Percentiles rank a stretch among this genome's conserved stretches.
Conservation (phyloP, 35 echinoderm and acorn worm species). For the Lytechinus variegatus region DNA sequence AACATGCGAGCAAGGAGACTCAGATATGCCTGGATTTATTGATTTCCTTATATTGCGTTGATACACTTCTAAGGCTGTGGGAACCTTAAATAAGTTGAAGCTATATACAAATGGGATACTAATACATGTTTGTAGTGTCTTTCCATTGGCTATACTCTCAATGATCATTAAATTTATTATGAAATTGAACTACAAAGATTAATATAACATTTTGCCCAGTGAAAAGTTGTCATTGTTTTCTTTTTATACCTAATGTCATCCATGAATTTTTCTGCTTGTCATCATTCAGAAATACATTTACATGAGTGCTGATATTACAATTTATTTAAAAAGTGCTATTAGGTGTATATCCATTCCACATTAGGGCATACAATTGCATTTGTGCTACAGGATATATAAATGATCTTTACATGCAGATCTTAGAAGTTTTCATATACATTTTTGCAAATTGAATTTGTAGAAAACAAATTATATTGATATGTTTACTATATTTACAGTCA, state of each 20-base stretch:
- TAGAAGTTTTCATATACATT: neutral
- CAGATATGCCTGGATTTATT: constrained; percentile 27
- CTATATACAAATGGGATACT: neutral
- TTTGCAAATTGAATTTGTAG: neutral
- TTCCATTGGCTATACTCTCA: neutral
- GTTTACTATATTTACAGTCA: neutral
- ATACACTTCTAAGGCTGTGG: neutral
- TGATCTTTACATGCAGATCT: neutral
- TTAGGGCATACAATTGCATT: too few relatives aligned
- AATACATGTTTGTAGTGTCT: neutral
- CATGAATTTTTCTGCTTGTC: neutral
- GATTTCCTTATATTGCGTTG: neutral
- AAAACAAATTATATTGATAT: neutral
- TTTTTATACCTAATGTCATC: neutral
- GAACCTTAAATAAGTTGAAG: neutral
- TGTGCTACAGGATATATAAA: neutral
- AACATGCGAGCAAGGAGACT: neutral
- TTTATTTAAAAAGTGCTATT: too few relatives aligned
- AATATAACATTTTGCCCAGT: neutral
- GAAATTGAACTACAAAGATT: too few relatives aligned
- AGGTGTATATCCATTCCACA: too few relatives aligned
- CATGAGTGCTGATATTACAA: too few relatives aligned
- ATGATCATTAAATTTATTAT: too few relatives aligned
- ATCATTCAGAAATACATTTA: too few relatives aligned
- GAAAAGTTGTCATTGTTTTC: neutral